These are phyloP conservation scores for Proteles cristata DNA, from an alignment of 2,113 vertebrate species.

Conservation along the genomic window DNA sequence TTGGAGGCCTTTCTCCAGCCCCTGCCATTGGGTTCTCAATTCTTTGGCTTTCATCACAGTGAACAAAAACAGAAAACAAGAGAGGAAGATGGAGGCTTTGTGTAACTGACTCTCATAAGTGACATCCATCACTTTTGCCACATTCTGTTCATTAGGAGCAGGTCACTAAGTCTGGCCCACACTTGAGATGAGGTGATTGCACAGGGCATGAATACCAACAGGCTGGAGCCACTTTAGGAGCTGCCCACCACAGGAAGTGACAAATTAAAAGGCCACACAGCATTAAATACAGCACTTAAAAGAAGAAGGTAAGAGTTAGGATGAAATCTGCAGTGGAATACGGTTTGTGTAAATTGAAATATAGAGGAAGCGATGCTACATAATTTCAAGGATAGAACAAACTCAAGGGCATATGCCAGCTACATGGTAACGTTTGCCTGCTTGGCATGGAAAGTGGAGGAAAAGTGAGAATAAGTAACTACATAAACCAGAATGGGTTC, in stretches of 20 bases:
- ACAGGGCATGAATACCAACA: background rate
- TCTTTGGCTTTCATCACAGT: background rate
- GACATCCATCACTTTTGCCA: background rate
- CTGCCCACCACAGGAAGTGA: background rate
- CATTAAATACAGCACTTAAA: background rate
- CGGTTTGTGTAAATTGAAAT: background rate
- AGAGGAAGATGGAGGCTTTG: background rate
- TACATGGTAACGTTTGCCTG: background rate
- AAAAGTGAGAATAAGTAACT: background rate
- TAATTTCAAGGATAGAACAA: slow-evolving; percentile 18
- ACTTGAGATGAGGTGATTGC: background rate
- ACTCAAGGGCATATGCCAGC: background rate
- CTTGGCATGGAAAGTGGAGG: background rate
- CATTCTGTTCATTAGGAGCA: background rate
- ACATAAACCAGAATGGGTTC: background rate
- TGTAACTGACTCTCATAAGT: background rate
- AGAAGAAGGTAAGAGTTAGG: background rate
- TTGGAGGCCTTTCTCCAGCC: background rate
- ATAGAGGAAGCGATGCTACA: background rate
- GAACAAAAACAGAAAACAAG: background rate
- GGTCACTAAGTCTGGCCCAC: background rate
- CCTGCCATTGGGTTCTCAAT: background rate
- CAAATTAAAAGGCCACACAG: background rate
- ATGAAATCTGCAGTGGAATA: background rate
- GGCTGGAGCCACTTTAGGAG: background rate